Conservation (phyloP, 2,113 vertebrate genomes). For the Coryphaenoides rupestris region DNA sequence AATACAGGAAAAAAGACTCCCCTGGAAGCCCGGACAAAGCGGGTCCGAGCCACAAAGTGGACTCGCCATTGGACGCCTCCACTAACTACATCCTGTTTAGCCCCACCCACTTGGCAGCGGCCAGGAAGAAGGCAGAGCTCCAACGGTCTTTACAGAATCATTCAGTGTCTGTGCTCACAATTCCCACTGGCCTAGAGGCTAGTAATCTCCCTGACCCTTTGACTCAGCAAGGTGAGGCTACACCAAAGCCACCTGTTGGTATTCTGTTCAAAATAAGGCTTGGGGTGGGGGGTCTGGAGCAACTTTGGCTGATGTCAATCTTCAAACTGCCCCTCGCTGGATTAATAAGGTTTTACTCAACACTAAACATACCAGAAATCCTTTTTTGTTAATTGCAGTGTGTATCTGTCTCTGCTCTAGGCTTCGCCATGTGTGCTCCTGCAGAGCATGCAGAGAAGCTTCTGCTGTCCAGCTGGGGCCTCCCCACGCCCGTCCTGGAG, state of each 20-base stretch:
- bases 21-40: constrained; percentile 7
- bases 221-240: constrained; percentile 45
- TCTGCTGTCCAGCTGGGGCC: constrained; percentile 89
- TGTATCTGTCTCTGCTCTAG: constrained; percentile 52
- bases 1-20: constrained; percentile 26
- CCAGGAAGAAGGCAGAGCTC: constrained; percentile 53
- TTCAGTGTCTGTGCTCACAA: constrained; percentile 72
- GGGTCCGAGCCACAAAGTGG: not conserved
- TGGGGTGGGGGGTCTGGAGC: too few relatives aligned
- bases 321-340: too few relatives aligned
- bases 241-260: too few relatives aligned
- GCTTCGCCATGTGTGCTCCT: constrained; percentile 70
- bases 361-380: not conserved
- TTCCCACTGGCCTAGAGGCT: constrained; percentile 77
- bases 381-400: not conserved
- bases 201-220: constrained; percentile 60
- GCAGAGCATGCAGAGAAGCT: constrained; percentile 79
- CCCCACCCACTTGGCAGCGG: constrained; percentile 57
- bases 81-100: constrained; percentile 75
- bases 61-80: constrained; percentile 26
- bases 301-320: too few relatives aligned
- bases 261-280: too few relatives aligned
- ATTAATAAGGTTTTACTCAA: not conserved
- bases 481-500: constrained; percentile 83
- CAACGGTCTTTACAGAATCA: constrained; percentile 46